Base-by-base conservation (phyloP, 2,113 vertebrate genomes). In the Cricetomys ansorgei region DNA sequence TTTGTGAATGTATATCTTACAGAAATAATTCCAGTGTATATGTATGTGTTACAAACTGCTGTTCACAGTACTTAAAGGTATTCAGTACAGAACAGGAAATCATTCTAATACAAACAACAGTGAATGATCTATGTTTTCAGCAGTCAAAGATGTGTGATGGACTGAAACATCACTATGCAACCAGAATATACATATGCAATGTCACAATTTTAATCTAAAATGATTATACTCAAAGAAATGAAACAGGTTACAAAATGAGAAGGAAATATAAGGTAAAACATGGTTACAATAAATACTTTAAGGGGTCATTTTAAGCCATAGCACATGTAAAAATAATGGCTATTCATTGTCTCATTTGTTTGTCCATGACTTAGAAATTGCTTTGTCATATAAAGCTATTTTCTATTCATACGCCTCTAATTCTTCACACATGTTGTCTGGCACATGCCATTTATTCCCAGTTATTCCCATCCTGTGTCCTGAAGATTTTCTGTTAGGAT, bases 381-480 rank as follows among this genome's bases (percentile, higher is more conserved):
- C n/a, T 69, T 86, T 92, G 27, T 65, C 55, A 88, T 70, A 90
- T 84, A 75, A 64, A 86, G 40, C 67, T 48, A 55, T 73, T 96
- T 88, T 85, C 23, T 25, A 59, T 21, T 27, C 7, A 55, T 3
- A 29, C 10, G 57, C 5, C 9, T 15, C 88, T 93, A 50, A 45
- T 79, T 77, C n/a, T 95, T 67, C 57, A 62, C 37, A n/a, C 9
- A 13, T 8, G 1, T 4, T 53, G 31, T 59, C 72, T 53, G 15
- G n/a, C 0, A 43, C 72, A 73, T 5, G 40, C 4, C 40, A 73
- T 27, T 27, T 73, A 12, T 27, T 43, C 2, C 4, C 12, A 5
- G 83, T 53, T 80, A 57, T 79, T 72, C 53, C 50, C 62, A n/a
- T n/a, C n/a, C n/a, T n/a, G n/a, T n/a, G n/a, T n/a, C n/a, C n/a